Evolutionary conservation across 2,797 vertebrate genomes (phyloP).

Genomic region (Pipistrellus kuhlii): DNA sequence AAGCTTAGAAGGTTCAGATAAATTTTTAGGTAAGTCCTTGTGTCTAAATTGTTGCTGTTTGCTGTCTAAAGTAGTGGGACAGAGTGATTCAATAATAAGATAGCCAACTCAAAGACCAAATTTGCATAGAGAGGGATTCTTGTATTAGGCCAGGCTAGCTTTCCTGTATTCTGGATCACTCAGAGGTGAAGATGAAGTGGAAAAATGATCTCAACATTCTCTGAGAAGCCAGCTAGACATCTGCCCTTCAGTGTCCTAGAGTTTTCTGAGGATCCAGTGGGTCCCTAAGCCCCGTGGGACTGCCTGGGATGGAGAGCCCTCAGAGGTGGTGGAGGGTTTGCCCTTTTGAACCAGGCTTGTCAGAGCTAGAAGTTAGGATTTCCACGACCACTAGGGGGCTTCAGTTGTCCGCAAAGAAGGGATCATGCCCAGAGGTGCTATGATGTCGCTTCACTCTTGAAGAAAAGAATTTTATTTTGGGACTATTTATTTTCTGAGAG

Average conservation of each 20-base stretch:
- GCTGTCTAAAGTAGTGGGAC: not conserved
- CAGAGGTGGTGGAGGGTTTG: not conserved
- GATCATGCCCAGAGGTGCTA: not conserved
- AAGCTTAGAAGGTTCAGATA: slow-evolving; percentile 25
- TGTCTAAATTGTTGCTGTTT: slow-evolving; percentile 48
- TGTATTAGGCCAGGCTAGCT: not conserved
- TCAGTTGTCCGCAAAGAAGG: not conserved
- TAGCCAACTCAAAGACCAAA: not conserved
- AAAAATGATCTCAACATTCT: not conserved
- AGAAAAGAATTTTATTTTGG: slow-evolving; percentile 37
- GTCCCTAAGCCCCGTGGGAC: not conserved
- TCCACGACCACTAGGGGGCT: slow-evolving; percentile 57
- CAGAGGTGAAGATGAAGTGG: not conserved
- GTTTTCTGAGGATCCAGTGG: not conserved
- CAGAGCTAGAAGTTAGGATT: not conserved
- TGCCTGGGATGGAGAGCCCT: not conserved
- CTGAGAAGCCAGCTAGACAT: not conserved
- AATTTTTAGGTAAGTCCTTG: slow-evolving; percentile 1
- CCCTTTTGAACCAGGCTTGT: not conserved
- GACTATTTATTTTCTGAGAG: slow-evolving; percentile 47
- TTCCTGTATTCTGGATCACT: not conserved
- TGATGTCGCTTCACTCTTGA: not conserved
- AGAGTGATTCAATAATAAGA: slow-evolving; percentile 33
- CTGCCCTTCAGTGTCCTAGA: not conserved
- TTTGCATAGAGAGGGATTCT: not conserved